A percentile compares a stretch with the other conserved stretches of the same genome.
phyloP scores from a whole-genome alignment of 2,888 invertebrate genomes.

The Agrotis puta region DNA sequence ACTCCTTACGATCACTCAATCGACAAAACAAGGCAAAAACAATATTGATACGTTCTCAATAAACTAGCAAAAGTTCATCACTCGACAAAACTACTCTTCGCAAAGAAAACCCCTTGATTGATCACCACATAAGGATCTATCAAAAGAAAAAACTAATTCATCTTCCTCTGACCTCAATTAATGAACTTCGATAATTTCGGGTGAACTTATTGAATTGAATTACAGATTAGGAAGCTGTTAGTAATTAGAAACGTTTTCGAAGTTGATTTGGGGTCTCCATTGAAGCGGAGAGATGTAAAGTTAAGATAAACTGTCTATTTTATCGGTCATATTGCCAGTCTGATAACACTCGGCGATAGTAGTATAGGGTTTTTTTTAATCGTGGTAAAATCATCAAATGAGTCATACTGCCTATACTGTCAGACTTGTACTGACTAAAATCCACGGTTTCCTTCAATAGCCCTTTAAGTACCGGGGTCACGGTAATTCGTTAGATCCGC shows the following conservation, averaged over 20 bases:
- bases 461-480: too few relatives aligned
- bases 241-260: conserved; percentile 22
- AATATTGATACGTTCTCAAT: neutral
- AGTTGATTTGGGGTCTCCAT: conserved; percentile 3
- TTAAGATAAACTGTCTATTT: neutral
- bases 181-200: neutral
- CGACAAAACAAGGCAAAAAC: neutral
- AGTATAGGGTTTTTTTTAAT: too few relatives aligned
- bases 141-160: conserved; percentile 34
- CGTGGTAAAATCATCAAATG: too few relatives aligned
- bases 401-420: too few relatives aligned
- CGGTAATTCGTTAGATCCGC: too few relatives aligned
- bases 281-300: neutral
- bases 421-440: too few relatives aligned
- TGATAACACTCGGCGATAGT: too few relatives aligned
- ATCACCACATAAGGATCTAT: neutral
- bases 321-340: too few relatives aligned
- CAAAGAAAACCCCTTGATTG: conserved; percentile 22
- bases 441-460: too few relatives aligned
- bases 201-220: conserved; percentile 33
- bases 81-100: neutral
- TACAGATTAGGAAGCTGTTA: conserved; percentile 41
- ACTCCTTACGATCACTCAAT: neutral
- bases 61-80: neutral
- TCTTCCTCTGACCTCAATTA: conserved; percentile 24